A percentile compares a stretch with the other conserved stretches of the same genome.
Conservation (phyloP, 2,797 vertebrate genomes). For the Myotis findleyi region DNA sequence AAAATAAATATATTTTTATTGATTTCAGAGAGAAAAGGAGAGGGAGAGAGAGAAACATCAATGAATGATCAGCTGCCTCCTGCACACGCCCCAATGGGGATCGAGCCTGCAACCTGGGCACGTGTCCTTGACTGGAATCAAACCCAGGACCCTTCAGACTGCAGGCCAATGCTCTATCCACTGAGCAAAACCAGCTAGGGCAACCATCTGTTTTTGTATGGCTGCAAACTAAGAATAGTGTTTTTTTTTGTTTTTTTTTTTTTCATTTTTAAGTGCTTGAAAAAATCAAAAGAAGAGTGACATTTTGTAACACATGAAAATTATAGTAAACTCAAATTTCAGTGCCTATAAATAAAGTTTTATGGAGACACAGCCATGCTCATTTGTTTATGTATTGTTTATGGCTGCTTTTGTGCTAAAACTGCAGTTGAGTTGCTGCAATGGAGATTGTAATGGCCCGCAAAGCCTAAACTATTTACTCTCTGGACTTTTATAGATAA, state of each 20-base stretch:
- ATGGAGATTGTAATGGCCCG: background rate
- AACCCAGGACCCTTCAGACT: background rate
- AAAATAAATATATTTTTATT: background rate
- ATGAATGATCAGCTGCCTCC: background rate
- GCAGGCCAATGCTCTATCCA: no score
- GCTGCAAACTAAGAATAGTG: background rate
- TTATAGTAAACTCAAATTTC: background rate
- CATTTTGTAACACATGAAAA: background rate
- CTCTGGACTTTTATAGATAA: background rate
- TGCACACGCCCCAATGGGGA: background rate
- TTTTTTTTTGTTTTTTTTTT: background rate
- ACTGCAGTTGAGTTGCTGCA: background rate
- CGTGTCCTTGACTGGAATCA: background rate
- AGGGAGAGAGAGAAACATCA: background rate
- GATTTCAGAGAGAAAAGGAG: background rate
- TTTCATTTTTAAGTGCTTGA: conserved; percentile 39
- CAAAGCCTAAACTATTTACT: background rate
- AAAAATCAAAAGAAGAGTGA: background rate
- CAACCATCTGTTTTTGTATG: background rate
- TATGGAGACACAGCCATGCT: background rate
- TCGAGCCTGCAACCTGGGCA: background rate
- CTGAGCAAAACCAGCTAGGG: background rate
- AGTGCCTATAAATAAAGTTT: background rate
- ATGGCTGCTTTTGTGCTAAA: background rate
- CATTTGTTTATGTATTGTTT: background rate